These are phyloP conservation scores for Notospermus geniculatus DNA, from an alignment of 1,140 invertebrate genomes.

Conservation along the genomic window DNA sequence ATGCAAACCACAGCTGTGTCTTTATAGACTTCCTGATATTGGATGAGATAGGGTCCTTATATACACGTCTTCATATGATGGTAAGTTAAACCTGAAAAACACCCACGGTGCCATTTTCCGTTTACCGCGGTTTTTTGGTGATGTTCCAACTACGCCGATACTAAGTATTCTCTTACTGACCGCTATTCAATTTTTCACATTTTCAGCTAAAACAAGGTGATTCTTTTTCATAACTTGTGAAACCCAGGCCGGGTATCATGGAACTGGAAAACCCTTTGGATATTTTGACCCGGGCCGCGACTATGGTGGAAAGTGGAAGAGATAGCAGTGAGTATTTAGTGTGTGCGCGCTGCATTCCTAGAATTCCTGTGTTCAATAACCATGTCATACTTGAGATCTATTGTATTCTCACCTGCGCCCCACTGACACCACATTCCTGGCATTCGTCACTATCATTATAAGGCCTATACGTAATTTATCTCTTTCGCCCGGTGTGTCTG, in stretches of 20 bases:
- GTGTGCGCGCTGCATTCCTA: slow-evolving; percentile 25
- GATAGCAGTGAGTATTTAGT: slow-evolving; percentile 7
- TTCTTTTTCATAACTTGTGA: neutral
- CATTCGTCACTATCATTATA: too few relatives aligned
- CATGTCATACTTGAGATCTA: slow-evolving; percentile 7
- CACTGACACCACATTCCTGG: slow-evolving; percentile 23
- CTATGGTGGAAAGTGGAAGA: slow-evolving; percentile 66
- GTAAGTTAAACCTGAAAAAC: too few relatives aligned
- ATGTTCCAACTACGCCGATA: too few relatives aligned
- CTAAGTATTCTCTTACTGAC: too few relatives aligned
- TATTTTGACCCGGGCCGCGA: slow-evolving; percentile 82
- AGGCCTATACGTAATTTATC: too few relatives aligned
- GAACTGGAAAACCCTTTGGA: slow-evolving; percentile 80
- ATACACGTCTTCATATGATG: too few relatives aligned
- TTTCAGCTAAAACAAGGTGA: neutral
- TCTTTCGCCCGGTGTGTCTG: too few relatives aligned
- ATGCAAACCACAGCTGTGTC: neutral
- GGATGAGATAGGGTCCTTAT: too few relatives aligned
- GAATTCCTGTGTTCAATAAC: slow-evolving; percentile 14
- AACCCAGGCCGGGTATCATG: neutral
- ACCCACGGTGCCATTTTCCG: too few relatives aligned
- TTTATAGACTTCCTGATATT: too few relatives aligned
- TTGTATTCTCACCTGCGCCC: slow-evolving; percentile 21
- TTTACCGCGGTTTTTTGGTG: too few relatives aligned
- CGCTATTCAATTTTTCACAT: too few relatives aligned